These are phyloP conservation scores for Polyploca ridens DNA, from an alignment of 2,888 invertebrate genomes.

Conservation along the genomic window DNA sequence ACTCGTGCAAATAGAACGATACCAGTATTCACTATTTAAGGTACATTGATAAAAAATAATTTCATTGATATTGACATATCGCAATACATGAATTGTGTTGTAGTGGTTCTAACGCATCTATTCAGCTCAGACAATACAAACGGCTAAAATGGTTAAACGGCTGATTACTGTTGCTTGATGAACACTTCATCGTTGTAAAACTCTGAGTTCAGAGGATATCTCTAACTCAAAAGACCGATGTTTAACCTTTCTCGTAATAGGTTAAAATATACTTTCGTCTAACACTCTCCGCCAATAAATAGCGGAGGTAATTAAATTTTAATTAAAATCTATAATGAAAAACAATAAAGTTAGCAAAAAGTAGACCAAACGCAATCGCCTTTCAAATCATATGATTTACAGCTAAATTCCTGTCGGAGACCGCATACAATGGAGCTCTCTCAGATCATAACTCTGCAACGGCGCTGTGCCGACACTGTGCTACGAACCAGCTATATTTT, in stretches of 20 bases:
- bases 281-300: conserved; percentile 8
- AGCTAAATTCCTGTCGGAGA: conserved; percentile 44
- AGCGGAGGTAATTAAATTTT: conserved; percentile 46
- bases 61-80: no score
- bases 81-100: no score
- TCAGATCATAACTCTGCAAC: conserved; percentile 27
- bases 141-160: no score
- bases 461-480: conserved; percentile 22
- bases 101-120: no score
- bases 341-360: conserved; percentile 65
- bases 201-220: background rate
- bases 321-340: conserved; percentile 55
- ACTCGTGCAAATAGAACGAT: background rate
- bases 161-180: no score
- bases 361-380: conserved; percentile 52
- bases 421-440: conserved; percentile 28
- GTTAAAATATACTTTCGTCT: background rate
- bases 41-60: no score
- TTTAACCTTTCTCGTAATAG: conserved; percentile 4
- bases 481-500: background rate
- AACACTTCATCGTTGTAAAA: background rate
- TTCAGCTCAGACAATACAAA: no score
- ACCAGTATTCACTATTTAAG: background rate
- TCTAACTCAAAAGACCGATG: background rate
- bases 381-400: conserved; percentile 65